Percentiles rank a stretch among this genome's conserved stretches.
Evolutionary conservation across 2,113 vertebrate species (phyloP).

Genomic region (Barnardius zonarius): DNA sequence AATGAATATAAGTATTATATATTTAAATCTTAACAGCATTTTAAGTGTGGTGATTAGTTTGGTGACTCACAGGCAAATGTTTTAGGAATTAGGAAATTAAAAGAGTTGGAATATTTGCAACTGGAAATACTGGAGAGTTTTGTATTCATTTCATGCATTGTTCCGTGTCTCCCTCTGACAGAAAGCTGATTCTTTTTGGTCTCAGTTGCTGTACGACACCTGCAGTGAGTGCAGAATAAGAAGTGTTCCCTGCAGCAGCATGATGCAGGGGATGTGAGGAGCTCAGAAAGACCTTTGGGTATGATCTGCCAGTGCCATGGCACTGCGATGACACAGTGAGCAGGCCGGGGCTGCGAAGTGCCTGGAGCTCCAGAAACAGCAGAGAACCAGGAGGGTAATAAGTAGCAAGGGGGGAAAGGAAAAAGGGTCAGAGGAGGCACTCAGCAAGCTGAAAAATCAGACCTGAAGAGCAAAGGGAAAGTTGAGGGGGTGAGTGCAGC

Average conservation of each 20-base stretch:
- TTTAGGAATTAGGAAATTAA: background rate
- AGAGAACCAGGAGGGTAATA: background rate
- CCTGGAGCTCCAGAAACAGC: background rate
- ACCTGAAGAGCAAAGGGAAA: background rate
- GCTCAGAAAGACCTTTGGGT: background rate
- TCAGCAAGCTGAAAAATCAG: background rate
- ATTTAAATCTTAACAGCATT: background rate
- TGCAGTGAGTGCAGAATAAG: background rate
- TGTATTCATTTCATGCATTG: background rate
- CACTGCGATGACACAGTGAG: background rate
- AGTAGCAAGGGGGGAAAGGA: background rate
- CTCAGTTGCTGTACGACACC: background rate
- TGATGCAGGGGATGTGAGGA: background rate
- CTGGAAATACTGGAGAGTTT: background rate
- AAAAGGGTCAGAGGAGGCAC: background rate
- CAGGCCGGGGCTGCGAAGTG: background rate
- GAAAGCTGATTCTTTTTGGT: background rate
- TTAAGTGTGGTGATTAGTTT: background rate
- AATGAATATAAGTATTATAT: background rate
- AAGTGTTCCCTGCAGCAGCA: background rate
- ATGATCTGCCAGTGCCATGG: background rate
- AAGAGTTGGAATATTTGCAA: background rate
- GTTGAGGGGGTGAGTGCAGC: rapidly evolving
- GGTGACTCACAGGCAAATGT: background rate
- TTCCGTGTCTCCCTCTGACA: background rate